Evolutionary conservation across 2,888 invertebrate genomes (phyloP), one percentile per base, ranked within the genome.

Genomic region (Nemurella pictetii): DNA sequence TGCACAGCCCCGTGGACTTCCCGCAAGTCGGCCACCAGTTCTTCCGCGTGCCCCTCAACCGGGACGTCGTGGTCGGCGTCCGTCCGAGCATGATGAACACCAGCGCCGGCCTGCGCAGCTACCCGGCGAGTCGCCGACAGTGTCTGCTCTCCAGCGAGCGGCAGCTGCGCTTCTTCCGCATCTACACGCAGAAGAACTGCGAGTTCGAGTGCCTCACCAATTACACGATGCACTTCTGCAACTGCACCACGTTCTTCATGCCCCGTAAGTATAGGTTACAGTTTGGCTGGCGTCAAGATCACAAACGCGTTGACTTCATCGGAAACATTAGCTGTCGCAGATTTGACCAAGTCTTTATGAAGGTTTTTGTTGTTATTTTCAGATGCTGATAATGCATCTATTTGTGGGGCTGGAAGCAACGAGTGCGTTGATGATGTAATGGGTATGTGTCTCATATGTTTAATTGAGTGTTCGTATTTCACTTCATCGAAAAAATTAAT

Each of bases 21-120:
- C 95, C 95, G 0, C 90, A 94, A 87, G 92, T 94, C 0, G 93
- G 93, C 0, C 93, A 93, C 87, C 94, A 95, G 89, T 95, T 94
- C 88, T 95, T 95, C 89, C 91, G 95, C 84, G 93, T 94, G 12
- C 95, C 95, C 12, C 90, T 95, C 85, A 93, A 94, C 85, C 94
- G 95, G 88, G 95, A 95, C 89, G 93, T 95, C 0, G 92, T 95
- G 0, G 94, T 95, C 0, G 93, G 94, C 0, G 93, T 95, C 20
- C 94, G 94, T 89, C 95, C 95, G 0, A 94, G 95, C 89, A 95
- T 95, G 92, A 95, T 95, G 91, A 95, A 94, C 0, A 95, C 95
- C 0, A 94, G 94, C 0, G 92, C 92, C 84, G 94, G 94, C 28
- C 90, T 95, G 3, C 91, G 91, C 87, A 92, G 92, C 84, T 95